Evolutionary conservation across 1,140 invertebrate genomes (phyloP).

Genomic region (Ceratosolen solmsi): DNA sequence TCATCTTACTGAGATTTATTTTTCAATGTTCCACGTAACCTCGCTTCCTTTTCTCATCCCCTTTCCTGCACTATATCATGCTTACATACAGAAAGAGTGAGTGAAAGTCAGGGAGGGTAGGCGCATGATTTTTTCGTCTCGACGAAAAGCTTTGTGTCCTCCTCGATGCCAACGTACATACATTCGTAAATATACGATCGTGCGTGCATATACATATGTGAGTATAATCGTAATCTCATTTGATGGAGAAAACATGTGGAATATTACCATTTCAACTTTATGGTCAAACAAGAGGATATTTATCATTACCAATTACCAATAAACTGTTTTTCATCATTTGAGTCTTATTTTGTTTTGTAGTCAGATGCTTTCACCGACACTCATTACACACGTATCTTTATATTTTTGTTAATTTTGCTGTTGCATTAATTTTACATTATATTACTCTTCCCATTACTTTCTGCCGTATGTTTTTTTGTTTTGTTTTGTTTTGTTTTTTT

Average conservation of each 20-base stretch:
- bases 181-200: background rate
- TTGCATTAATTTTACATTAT: too few relatives aligned
- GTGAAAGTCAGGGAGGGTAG: background rate
- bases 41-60: conserved; percentile 33
- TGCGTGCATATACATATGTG: background rate
- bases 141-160: background rate
- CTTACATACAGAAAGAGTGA: background rate
- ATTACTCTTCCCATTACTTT: too few relatives aligned
- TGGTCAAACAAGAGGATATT: background rate
- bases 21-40: conserved; percentile 57
- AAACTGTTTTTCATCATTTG: background rate
- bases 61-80: background rate
- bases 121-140: background rate
- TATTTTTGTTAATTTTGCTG: too few relatives aligned
- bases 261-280: background rate
- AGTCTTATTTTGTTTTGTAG: background rate
- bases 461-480: too few relatives aligned
- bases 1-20: conserved; percentile 61
- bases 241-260: background rate
- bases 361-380: background rate
- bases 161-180: background rate
- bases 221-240: background rate
- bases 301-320: background rate
- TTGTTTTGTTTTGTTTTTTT: too few relatives aligned
- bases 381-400: too few relatives aligned